Evolutionary conservation across 2,113 vertebrate species (phyloP).

Genomic region (Marmota flaviventris): DNA sequence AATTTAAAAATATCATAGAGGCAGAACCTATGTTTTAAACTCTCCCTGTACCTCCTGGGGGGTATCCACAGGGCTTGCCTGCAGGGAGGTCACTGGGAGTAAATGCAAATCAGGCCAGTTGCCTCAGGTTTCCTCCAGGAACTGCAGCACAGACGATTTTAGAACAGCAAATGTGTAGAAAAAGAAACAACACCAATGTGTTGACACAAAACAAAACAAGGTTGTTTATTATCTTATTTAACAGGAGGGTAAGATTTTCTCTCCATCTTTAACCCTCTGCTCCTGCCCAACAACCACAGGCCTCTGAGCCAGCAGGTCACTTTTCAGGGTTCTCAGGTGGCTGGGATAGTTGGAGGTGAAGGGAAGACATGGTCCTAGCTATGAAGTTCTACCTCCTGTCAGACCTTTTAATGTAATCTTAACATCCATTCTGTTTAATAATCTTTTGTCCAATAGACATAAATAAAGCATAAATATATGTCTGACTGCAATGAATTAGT

Average conservation of each 20-base stretch:
- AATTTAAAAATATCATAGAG: slow-evolving; percentile 79
- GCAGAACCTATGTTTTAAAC: slow-evolving; percentile 63
- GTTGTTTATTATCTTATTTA: slow-evolving; percentile 66
- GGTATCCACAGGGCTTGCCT: slow-evolving; percentile 70
- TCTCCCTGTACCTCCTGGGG: slow-evolving; percentile 65
- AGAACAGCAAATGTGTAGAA: slow-evolving; percentile 12
- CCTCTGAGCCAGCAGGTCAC: neutral
- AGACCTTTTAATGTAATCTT: slow-evolving; percentile 76
- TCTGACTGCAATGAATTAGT: slow-evolving; percentile 86
- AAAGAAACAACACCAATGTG: neutral
- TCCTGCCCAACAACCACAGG: neutral
- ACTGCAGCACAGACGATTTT: slow-evolving; percentile 14
- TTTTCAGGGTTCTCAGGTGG: neutral
- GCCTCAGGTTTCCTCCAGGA: slow-evolving; percentile 69
- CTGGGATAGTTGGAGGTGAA: slow-evolving; percentile 65
- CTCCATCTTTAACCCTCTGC: neutral
- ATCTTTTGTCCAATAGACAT: slow-evolving; percentile 70
- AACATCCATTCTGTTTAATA: slow-evolving; percentile 82
- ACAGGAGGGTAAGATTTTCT: slow-evolving; percentile 42
- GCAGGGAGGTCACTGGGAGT: slow-evolving; percentile 75
- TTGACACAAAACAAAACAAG: slow-evolving; percentile 69
- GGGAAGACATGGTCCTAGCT: slow-evolving; percentile 66
- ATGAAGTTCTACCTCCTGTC: slow-evolving; percentile 75
- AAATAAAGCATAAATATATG: slow-evolving; percentile 85
- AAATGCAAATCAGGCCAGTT: slow-evolving; percentile 68